Conservation (phyloP, 2,113 vertebrate species). For the Carollia perspicillata region DNA sequence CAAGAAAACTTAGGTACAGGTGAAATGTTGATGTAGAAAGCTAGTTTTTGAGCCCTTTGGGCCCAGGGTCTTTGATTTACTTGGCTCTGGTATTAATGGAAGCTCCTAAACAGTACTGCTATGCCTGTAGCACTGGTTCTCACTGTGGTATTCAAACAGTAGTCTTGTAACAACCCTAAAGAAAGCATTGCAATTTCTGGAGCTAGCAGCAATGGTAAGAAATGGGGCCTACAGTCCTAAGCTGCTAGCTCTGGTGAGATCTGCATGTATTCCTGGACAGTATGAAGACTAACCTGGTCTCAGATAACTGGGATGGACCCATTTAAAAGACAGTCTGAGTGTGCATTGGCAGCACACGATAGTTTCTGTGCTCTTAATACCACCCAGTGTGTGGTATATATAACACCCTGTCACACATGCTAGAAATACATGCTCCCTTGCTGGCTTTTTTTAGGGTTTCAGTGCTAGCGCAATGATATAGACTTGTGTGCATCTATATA, state of each 20-base stretch:
- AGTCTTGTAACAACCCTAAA: constrained; percentile 40
- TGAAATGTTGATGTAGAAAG: constrained; percentile 45
- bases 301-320: constrained; percentile 25
- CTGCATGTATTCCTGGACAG: constrained; percentile 48
- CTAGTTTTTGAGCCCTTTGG: constrained; percentile 34
- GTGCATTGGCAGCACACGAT: constrained; percentile 37
- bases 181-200: constrained; percentile 38
- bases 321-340: constrained; percentile 50
- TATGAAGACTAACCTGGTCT: constrained; percentile 28
- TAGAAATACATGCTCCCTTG: constrained; percentile 57
- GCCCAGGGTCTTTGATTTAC: constrained; percentile 47
- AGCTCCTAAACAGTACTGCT: constrained; percentile 20
- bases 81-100: constrained; percentile 57
- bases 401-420: constrained; percentile 15
- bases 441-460: constrained; percentile 47
- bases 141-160: background rate
- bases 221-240: constrained; percentile 22
- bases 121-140: constrained; percentile 11
- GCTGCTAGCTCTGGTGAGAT: constrained; percentile 22
- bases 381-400: constrained; percentile 19
- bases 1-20: constrained; percentile 17
- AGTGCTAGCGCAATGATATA: constrained; percentile 48
- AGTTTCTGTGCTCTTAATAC: constrained; percentile 49
- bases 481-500: constrained; percentile 68
- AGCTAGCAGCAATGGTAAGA: constrained; percentile 55